Conservation (phyloP, 2,888 invertebrate species). For the Cylloceria caligata region DNA sequence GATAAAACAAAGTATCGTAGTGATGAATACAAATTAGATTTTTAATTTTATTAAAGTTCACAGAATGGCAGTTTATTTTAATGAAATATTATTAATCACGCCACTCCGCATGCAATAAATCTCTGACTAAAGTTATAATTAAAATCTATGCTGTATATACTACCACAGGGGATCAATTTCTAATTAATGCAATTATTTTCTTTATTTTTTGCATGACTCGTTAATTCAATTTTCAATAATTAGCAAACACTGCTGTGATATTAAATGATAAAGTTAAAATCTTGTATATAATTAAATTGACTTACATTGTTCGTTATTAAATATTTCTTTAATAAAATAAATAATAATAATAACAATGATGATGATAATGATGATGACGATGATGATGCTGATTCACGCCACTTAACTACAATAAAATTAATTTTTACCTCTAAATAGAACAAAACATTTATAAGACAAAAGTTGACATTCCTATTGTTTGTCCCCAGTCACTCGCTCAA, state of each 20-base stretch:
- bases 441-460: constrained; percentile 3
- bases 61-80: background rate
- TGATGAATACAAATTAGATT: too few species aligned
- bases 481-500: background rate
- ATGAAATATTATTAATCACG: background rate
- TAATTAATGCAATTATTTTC: too few species aligned
- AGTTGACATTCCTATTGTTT: background rate
- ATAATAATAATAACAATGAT: too few species aligned
- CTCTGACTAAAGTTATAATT: background rate
- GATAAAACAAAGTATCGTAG: too few species aligned
- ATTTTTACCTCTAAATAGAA: background rate
- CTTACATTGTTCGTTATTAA: background rate
- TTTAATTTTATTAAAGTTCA: background rate
- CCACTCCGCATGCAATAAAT: background rate
- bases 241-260: background rate
- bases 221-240: too few species aligned
- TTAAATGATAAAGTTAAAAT: background rate
- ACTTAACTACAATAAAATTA: background rate
- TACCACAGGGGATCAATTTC: background rate
- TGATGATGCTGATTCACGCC: background rate
- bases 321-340: background rate
- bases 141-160: background rate
- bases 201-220: background rate
- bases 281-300: background rate
- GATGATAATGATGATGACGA: too few species aligned